Evolutionary conservation across 2,797 vertebrate genomes (phyloP).

Genomic region (Adrianichthys oophorus): DNA sequence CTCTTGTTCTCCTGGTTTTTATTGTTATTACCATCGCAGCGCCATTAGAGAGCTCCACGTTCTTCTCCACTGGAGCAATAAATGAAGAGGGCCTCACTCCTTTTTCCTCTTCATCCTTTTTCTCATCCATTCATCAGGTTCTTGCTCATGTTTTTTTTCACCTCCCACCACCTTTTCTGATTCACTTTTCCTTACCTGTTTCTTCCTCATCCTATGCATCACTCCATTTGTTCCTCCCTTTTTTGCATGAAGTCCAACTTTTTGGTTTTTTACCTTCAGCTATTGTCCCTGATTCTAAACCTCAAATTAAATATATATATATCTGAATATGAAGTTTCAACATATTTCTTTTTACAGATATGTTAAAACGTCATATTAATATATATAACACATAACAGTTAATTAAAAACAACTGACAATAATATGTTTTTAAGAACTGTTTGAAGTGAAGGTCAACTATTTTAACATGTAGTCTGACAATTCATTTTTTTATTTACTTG

Average conservation of each 20-base stretch:
- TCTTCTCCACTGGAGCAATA: slow-evolving; percentile 99
- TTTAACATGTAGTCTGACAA: no score
- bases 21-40: slow-evolving; percentile 98
- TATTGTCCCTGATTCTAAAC: no score
- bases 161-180: slow-evolving; percentile 24
- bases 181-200: slow-evolving; percentile 2
- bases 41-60: slow-evolving; percentile 98
- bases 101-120: slow-evolving; percentile 64
- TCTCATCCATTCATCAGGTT: slow-evolving; percentile 59
- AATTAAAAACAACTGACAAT: no score
- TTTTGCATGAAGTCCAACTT: background rate
- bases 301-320: no score
- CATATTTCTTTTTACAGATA: no score
- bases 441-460: no score
- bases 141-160: slow-evolving; percentile 32
- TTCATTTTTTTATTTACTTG: no score
- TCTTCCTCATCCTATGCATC: background rate
- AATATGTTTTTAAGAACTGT: no score
- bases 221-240: background rate
- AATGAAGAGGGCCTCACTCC: slow-evolving; percentile 93
- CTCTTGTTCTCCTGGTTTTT: slow-evolving; percentile 69
- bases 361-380: no score
- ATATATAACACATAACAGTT: no score
- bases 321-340: no score
- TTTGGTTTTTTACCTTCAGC: no score